phyloP scores from a whole-genome alignment of 2,888 invertebrate genomes.

The Perizoma affinitatum region DNA sequence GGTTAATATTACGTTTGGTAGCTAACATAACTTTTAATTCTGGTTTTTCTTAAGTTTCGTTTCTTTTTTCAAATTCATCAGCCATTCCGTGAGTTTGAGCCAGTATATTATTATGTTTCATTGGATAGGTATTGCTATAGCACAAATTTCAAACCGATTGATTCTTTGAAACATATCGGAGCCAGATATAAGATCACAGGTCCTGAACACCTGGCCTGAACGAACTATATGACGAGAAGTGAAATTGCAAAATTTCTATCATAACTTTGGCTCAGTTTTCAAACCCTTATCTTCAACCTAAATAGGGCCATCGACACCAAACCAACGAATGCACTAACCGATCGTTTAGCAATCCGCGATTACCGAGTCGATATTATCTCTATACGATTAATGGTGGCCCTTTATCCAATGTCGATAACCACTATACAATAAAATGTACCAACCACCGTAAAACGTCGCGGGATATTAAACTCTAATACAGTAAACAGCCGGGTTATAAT shows the following conservation, averaged over 20 bases:
- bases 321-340: slow-evolving; percentile 61
- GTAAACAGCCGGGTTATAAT: slow-evolving; percentile 26
- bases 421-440: slow-evolving; percentile 46
- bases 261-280: slow-evolving; percentile 35
- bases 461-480: slow-evolving; percentile 39
- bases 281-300: slow-evolving; percentile 36
- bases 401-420: slow-evolving; percentile 75
- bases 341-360: slow-evolving; percentile 78
- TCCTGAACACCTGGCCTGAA: neutral
- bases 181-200: neutral
- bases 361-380: slow-evolving; percentile 78
- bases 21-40: too few relatives aligned
- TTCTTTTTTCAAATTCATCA: too few relatives aligned
- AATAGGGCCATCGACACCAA: slow-evolving; percentile 61
- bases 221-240: slow-evolving; percentile 1
- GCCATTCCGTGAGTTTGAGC: too few relatives aligned
- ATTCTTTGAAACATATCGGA: neutral
- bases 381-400: slow-evolving; percentile 76
- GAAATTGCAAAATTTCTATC: slow-evolving; percentile 26
- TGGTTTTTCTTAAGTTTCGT: too few relatives aligned
- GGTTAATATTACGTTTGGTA: too few relatives aligned
- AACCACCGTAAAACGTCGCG: slow-evolving; percentile 36
- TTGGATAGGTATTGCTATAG: slow-evolving; percentile 21
- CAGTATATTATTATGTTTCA: too few relatives aligned
- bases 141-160: slow-evolving; percentile 37